A percentile compares a stretch with the other conserved stretches of the same genome.
Conservation (phyloP, 2,888 invertebrate species). For the Cecidostiba fungosa region DNA sequence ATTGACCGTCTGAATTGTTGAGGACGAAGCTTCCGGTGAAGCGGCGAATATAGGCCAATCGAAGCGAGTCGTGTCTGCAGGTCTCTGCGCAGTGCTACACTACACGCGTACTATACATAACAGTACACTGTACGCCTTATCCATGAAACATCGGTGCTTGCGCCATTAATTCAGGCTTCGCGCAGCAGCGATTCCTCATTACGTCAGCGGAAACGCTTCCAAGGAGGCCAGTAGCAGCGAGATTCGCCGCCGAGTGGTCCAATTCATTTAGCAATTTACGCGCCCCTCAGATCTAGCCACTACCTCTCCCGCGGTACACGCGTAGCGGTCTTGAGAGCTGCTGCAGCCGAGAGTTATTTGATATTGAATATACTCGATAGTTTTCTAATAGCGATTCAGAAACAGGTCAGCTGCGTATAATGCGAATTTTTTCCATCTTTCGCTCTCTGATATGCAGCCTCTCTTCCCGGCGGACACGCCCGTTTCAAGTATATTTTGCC, state of each 20-base stretch:
- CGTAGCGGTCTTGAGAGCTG: background rate
- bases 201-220: background rate
- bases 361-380: background rate
- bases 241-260: conserved; percentile 33
- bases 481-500: conserved; percentile 15
- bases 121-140: no score
- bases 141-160: background rate
- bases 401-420: no score
- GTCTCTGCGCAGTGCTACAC: background rate
- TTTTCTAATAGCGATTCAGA: no score
- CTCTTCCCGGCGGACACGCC: background rate
- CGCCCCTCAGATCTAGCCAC: no score
- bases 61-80: background rate
- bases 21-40: background rate
- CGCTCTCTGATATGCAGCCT: background rate
- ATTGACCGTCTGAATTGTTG: background rate
- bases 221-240: conserved; percentile 1
- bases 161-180: conserved; percentile 8
- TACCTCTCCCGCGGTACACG: background rate
- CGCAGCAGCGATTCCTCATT: conserved; percentile 19
- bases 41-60: conserved; percentile 3
- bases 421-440: background rate
- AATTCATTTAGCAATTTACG: conserved; percentile 28
- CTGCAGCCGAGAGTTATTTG: background rate
- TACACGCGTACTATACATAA: background rate